These are phyloP conservation scores for Verasper variegatus DNA, from an alignment of 2,113 vertebrate species.

Conservation along the genomic window DNA sequence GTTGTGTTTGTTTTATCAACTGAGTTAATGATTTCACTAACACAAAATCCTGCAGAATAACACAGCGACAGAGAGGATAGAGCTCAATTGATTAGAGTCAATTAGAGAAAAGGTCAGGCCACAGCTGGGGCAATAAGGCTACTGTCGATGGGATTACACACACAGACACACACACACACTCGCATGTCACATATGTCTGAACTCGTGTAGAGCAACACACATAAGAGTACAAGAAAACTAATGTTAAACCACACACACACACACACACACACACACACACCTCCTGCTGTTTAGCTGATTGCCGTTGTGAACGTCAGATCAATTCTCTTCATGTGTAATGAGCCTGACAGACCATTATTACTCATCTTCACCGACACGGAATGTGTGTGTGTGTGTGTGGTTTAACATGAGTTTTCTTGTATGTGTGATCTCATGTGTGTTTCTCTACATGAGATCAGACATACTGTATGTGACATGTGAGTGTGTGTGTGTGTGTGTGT, in stretches of 20 bases:
- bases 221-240: too few relatives aligned
- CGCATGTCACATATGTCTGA: neutral
- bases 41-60: constrained; percentile 1
- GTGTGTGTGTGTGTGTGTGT: neutral
- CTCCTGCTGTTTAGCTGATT: neutral
- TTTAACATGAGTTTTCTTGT: too few relatives aligned
- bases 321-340: too few relatives aligned
- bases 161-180: constrained; percentile 7
- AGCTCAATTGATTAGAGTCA: constrained; percentile 74
- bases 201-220: neutral
- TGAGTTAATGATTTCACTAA: neutral
- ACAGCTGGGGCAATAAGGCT: constrained; percentile 55
- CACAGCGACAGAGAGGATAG: constrained; percentile 3
- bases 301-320: too few relatives aligned
- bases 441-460: too few relatives aligned
- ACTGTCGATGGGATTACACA: constrained; percentile 38
- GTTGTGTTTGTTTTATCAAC: neutral
- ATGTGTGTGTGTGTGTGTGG: neutral
- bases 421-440: too few relatives aligned
- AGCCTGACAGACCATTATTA: too few relatives aligned
- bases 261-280: constrained; percentile 2
- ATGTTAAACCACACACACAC: neutral
- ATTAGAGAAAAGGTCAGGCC: constrained; percentile 76
- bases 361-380: too few relatives aligned
- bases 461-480: too few relatives aligned